Evolutionary conservation across 2,113 vertebrate species (phyloP).

Genomic region (Athene noctua): DNA sequence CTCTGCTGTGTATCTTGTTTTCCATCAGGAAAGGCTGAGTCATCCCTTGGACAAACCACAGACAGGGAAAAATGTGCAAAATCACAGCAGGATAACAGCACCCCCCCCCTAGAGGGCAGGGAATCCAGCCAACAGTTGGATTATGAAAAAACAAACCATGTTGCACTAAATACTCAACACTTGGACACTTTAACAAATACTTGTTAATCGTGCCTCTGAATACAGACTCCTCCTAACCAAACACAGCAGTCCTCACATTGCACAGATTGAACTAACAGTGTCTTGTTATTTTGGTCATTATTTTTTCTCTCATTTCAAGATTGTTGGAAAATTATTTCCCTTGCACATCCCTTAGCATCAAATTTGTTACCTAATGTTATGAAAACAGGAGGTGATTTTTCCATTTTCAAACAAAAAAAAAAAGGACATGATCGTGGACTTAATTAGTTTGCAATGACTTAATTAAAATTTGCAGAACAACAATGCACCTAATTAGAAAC

Average conservation of each 20-base stretch:
- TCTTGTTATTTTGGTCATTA: not conserved
- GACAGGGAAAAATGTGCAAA: not conserved
- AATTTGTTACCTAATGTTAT: constrained; percentile 22
- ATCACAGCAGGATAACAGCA: not conserved
- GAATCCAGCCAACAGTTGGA: rapidly evolving
- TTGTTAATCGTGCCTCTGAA: not conserved
- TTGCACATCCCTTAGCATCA: not conserved
- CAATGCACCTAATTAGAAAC: constrained; percentile 62
- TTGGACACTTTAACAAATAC: not conserved
- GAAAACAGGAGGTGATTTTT: constrained; percentile 31
- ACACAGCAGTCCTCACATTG: not conserved
- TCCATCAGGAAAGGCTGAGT: not conserved
- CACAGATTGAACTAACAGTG: not conserved
- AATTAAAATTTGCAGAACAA: constrained; percentile 70
- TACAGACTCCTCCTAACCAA: not conserved
- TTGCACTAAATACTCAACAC: not conserved
- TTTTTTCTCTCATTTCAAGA: not conserved
- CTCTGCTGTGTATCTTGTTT: not conserved
- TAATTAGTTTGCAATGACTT: constrained; percentile 72
- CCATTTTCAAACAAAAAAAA: constrained; percentile 64
- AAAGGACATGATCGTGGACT: constrained; percentile 53
- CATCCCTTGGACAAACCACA: not conserved
- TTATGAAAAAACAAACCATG: not conserved
- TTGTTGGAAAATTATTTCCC: not conserved
- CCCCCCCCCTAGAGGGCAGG: not conserved